These are phyloP conservation scores for Lagopus leucura DNA, from an alignment of 2,113 vertebrate genomes.

Conservation along the genomic window DNA sequence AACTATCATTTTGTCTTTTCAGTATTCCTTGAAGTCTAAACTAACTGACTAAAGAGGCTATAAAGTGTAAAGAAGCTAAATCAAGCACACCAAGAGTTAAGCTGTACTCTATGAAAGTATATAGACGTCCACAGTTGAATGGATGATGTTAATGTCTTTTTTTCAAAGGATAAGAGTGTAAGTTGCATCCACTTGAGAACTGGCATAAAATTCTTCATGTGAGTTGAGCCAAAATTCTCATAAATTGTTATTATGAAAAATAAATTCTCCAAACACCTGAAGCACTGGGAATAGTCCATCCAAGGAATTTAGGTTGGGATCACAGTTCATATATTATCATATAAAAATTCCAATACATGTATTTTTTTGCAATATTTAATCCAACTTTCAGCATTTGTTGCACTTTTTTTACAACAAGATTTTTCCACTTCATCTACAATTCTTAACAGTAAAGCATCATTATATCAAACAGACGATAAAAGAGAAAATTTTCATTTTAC, in stretches of 20 bases:
- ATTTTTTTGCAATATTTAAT: not conserved
- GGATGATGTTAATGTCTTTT: not conserved
- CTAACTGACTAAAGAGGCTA: not conserved
- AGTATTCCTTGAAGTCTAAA: not conserved
- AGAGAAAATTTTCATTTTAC: constrained; percentile 38
- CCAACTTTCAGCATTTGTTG: not conserved
- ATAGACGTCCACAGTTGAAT: not conserved
- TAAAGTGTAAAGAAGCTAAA: not conserved
- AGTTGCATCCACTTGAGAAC: not conserved
- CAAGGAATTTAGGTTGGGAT: not conserved
- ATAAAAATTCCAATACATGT: not conserved
- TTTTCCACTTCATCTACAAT: not conserved
- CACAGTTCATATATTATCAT: not conserved
- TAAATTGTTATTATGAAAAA: not conserved
- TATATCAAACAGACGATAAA: constrained; percentile 58
- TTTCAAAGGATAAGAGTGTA: not conserved
- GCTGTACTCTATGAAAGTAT: not conserved
- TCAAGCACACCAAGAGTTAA: not conserved
- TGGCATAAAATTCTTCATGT: not conserved
- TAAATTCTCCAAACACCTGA: not conserved
- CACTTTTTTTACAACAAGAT: not conserved
- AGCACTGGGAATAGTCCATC: not conserved
- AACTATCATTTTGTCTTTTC: not conserved
- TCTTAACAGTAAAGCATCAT: constrained; percentile 35
- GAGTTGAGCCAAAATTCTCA: not conserved